Conservation (phyloP, 2,797 vertebrate species). For the Dendrocincla tyrannina region DNA sequence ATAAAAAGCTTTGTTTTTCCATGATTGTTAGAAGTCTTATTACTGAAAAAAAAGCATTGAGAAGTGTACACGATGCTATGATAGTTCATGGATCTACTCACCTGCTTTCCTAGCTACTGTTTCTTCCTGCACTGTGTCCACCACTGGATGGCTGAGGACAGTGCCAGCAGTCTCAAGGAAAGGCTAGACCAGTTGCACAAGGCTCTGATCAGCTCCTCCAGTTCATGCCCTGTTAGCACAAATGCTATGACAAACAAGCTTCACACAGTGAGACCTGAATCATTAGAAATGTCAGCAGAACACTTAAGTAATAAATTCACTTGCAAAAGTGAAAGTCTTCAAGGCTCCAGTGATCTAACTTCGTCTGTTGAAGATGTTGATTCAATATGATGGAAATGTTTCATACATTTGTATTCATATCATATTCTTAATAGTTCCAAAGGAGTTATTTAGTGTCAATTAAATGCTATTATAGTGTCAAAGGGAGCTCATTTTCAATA, state of each 20-base stretch:
- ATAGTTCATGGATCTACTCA: neutral
- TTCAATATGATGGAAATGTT: constrained; percentile 56
- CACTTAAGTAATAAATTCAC: neutral
- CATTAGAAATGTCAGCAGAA: neutral
- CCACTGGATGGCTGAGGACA: neutral
- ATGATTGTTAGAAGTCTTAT: neutral
- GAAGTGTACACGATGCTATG: neutral
- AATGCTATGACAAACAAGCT: neutral
- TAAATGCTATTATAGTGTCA: constrained; percentile 62
- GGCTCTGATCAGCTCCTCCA: neutral
- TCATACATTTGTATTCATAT: constrained; percentile 48
- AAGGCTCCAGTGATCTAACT: neutral
- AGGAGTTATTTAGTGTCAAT: constrained; percentile 57
- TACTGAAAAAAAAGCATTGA: neutral
- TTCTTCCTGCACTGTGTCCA: neutral
- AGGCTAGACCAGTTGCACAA: neutral
- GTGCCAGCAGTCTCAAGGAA: neutral
- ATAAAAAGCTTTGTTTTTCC: neutral
- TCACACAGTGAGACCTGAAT: neutral
- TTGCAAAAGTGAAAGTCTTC: neutral
- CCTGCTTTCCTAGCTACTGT: neutral
- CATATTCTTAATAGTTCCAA: constrained; percentile 1
- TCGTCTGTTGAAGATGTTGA: constrained; percentile 42
- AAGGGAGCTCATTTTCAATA: constrained; percentile 42
- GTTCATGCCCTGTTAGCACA: neutral